These are phyloP conservation scores for Drosophila rufa DNA, from an alignment of 1,140 invertebrate species.

Conservation along the genomic window DNA sequence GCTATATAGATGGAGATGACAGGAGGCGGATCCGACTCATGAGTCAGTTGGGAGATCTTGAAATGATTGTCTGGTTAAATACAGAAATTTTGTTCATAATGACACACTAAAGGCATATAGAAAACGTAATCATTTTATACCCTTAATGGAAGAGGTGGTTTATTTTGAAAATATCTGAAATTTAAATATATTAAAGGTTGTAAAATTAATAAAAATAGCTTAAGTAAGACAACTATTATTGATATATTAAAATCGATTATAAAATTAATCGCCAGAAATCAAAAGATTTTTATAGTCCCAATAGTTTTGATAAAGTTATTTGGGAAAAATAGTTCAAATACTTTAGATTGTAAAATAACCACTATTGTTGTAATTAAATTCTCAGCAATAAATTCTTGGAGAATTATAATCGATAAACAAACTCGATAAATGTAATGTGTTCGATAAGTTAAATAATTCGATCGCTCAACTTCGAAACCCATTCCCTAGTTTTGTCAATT, in stretches of 20 bases:
- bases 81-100: constrained; percentile 2
- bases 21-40: constrained; percentile 36
- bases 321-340: neutral
- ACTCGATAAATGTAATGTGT: neutral
- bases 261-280: neutral
- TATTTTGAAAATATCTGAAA: neutral
- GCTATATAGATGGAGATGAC: constrained; percentile 28
- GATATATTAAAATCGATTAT: neutral
- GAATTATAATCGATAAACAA: neutral
- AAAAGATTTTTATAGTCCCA: neutral
- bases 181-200: neutral
- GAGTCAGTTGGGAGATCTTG: constrained; percentile 2
- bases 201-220: neutral
- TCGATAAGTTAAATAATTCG: neutral
- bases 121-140: neutral
- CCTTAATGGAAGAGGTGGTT: neutral
- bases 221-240: neutral
- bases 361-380: no score
- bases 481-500: constrained; percentile 4
- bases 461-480: neutral
- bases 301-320: no score
- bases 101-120: neutral
- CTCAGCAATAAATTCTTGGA: neutral
- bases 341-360: neutral
- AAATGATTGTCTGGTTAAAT: neutral